phyloP scores from a whole-genome alignment of 2,888 invertebrate species.

The Oasisia sp. region DNA sequence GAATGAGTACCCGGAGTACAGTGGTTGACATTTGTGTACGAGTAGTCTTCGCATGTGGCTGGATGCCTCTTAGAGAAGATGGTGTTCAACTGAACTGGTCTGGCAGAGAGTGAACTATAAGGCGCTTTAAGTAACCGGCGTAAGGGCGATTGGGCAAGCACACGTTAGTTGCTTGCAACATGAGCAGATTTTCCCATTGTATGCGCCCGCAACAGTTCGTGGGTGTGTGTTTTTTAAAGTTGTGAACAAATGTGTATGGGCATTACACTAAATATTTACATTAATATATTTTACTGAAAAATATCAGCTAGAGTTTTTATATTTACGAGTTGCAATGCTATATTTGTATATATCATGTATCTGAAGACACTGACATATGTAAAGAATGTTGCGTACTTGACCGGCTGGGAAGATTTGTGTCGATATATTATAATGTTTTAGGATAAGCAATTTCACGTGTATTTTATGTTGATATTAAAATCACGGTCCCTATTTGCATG shows the following conservation, averaged over 20 bases:
- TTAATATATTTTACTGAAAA: neutral
- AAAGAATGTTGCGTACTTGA: neutral
- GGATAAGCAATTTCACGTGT: neutral
- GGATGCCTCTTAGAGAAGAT: no score
- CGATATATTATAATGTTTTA: neutral
- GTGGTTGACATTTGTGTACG: no score
- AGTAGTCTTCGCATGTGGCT: no score
- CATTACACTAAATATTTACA: neutral
- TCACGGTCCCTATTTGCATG: no score
- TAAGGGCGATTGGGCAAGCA: neutral
- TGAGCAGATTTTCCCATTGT: no score
- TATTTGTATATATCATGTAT: neutral
- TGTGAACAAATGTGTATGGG: neutral
- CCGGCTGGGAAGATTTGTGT: neutral
- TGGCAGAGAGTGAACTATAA: no score
- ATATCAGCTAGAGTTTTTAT: neutral
- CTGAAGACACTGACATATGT: neutral
- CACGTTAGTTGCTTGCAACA: neutral
- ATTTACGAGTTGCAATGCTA: neutral
- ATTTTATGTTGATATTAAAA: neutral
- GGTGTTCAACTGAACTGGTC: no score
- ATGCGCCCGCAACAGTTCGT: no score
- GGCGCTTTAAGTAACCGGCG: no score
- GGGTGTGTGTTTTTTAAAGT: neutral
- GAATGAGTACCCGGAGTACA: no score